Conservation (phyloP, 2,888 invertebrate genomes). For the Archips crataeganus region DNA sequence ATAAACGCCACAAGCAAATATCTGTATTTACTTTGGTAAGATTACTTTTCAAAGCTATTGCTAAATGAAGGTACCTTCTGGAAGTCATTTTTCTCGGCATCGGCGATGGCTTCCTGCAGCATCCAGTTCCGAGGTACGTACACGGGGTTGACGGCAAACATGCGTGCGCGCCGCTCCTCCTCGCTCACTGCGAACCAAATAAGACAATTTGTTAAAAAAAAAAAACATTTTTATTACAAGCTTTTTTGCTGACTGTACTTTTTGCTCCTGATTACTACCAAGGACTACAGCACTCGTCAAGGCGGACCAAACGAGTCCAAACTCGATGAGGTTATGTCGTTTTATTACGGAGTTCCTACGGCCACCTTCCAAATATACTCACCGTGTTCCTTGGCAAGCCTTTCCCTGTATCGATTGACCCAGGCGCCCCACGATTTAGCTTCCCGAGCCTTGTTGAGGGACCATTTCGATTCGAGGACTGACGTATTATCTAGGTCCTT, state of each 20-base stretch:
- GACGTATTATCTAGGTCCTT: conserved; percentile 59
- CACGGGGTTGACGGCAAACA: conserved; percentile 76
- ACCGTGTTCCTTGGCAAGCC: conserved; percentile 66
- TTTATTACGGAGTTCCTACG: too few relatives aligned
- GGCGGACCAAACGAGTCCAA: too few relatives aligned
- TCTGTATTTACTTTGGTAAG: too few relatives aligned
- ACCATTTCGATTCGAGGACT: conserved; percentile 73
- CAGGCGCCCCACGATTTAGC: conserved; percentile 68
- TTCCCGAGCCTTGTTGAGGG: conserved; percentile 69
- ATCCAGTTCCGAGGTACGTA: conserved; percentile 89
- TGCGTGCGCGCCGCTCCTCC: conserved; percentile 63
- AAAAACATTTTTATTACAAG: not conserved
- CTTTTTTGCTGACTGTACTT: too few relatives aligned
- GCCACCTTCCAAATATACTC: conserved; percentile 16
- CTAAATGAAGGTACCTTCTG: conserved; percentile 60
- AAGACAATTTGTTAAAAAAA: too few relatives aligned
- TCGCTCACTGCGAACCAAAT: conserved; percentile 58
- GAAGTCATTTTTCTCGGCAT: conserved; percentile 87
- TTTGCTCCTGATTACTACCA: too few relatives aligned
- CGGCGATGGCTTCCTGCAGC: conserved; percentile 87
- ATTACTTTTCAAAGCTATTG: too few relatives aligned
- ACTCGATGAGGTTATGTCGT: too few relatives aligned
- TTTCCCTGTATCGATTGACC: conserved; percentile 66
- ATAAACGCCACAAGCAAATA: too few relatives aligned
- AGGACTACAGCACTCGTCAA: too few relatives aligned